Conservation (phyloP, 2,797 vertebrate species). For the Sebastes nivosus region DNA sequence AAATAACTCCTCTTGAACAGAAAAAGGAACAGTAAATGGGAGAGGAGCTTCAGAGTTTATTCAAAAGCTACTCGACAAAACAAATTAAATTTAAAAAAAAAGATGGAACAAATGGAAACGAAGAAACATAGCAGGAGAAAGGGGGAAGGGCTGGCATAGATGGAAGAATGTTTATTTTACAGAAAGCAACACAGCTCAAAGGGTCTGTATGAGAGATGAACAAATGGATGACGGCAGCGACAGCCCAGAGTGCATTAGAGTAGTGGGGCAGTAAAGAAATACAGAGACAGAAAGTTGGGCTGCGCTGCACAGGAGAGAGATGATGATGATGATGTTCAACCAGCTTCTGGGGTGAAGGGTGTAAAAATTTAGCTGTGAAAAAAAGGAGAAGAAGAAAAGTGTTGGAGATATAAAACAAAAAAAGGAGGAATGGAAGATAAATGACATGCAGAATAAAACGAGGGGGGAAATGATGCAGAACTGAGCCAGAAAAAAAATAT, state of each 20-base stretch:
- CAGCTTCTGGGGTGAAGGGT: constrained; percentile 82
- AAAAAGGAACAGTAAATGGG: constrained; percentile 61
- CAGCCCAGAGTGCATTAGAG: constrained; percentile 68
- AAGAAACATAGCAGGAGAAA: constrained; percentile 71
- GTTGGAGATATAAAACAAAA: constrained; percentile 35
- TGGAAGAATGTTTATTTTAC: constrained; percentile 94
- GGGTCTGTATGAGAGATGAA: constrained; percentile 86
- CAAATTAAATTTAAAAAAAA: constrained; percentile 59
- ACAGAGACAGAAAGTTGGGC: constrained; percentile 79
- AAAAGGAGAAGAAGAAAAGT: constrained; percentile 35
- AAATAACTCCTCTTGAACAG: constrained; percentile 33
- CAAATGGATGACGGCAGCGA: constrained; percentile 62
- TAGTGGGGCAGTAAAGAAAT: constrained; percentile 59
- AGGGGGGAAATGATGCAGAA: not conserved
- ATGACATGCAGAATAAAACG: constrained; percentile 43
- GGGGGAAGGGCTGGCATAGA: constrained; percentile 68
- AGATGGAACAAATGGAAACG: constrained; percentile 61
- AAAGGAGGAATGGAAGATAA: constrained; percentile 18
- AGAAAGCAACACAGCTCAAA: constrained; percentile 79
- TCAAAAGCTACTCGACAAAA: constrained; percentile 80
- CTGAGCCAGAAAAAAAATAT: constrained; percentile 27
- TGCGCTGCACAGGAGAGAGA: constrained; percentile 82
- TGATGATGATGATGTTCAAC: constrained; percentile 79
- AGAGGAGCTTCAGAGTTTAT: constrained; percentile 80
- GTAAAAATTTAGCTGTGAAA: constrained; percentile 93